Conservation (phyloP, 2,888 invertebrate genomes). For the Aethes cnicana region DNA sequence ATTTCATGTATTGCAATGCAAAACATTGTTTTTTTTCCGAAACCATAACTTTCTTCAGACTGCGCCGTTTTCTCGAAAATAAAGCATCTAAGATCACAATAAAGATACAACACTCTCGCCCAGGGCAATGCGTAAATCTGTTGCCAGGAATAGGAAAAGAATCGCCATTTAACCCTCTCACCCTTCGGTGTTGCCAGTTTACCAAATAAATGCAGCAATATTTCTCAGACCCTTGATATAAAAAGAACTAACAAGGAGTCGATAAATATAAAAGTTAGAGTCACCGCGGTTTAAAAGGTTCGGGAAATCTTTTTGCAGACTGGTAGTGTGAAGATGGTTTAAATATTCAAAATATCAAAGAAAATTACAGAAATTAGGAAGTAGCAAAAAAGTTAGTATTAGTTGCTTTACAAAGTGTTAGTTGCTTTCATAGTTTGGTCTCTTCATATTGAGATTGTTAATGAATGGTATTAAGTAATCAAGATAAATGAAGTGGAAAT, state of each 20-base stretch:
- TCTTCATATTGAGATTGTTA: no score
- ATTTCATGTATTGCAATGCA: no score
- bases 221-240: conserved; percentile 51
- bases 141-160: conserved; percentile 58
- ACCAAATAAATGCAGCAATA: conserved; percentile 52
- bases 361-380: no score
- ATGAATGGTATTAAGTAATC: no score
- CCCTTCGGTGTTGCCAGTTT: conserved; percentile 43
- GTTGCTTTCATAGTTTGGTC: no score
- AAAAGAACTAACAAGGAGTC: conserved; percentile 34
- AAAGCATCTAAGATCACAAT: conserved; percentile 47
- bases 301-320: no score
- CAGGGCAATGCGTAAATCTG: conserved; percentile 64
- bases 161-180: conserved; percentile 63
- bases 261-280: conserved; percentile 28
- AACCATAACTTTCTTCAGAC: background rate
- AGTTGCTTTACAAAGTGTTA: no score
- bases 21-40: background rate
- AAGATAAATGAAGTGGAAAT: no score
- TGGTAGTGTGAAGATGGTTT: no score
- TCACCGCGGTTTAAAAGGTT: conserved; percentile 8
- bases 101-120: conserved; percentile 59
- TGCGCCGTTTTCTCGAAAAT: conserved; percentile 5
- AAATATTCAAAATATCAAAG: no score
- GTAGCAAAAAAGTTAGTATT: no score